These are phyloP conservation scores for Microcaecilia unicolor DNA, from an alignment of 2,797 vertebrate genomes.

Conservation along the genomic window DNA sequence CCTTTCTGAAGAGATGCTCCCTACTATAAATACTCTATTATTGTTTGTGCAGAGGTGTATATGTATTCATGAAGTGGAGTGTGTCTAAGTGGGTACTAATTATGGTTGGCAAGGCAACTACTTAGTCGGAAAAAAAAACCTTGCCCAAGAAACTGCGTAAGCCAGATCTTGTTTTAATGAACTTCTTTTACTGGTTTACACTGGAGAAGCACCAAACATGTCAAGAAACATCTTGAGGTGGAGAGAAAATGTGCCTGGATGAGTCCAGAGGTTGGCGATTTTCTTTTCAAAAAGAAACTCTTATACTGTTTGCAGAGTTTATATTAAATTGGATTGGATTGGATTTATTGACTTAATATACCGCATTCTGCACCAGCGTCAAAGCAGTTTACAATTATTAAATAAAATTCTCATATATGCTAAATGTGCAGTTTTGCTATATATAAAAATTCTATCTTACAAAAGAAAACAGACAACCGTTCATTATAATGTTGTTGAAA, in stretches of 20 bases:
- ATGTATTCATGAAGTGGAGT: neutral
- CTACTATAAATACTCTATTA: neutral
- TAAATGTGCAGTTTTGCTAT: too few species aligned
- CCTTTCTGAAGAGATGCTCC: neutral
- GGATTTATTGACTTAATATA: too few species aligned
- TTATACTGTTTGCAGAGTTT: too few species aligned
- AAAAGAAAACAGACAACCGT: too few species aligned
- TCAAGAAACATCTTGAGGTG: conserved; percentile 1
- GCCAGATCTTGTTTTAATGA: neutral
- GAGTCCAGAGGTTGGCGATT: neutral
- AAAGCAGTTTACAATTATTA: too few species aligned
- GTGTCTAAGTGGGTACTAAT: conserved; percentile 7
- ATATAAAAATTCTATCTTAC: too few species aligned
- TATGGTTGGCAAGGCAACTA: conserved; percentile 23
- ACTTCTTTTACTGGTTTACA: conserved; percentile 5
- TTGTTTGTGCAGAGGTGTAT: conserved; percentile 3
- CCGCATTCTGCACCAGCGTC: too few species aligned
- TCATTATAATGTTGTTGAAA: too few species aligned
- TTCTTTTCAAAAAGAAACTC: neutral
- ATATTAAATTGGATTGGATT: too few species aligned
- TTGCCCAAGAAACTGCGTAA: conserved; percentile 2
- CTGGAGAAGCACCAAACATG: neutral
- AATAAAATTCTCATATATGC: too few species aligned
- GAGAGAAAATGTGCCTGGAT: neutral
- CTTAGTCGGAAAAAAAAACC: neutral